Evolutionary conservation across 2,113 vertebrate genomes (phyloP).

Genomic region (Dicentrarchus labrax): DNA sequence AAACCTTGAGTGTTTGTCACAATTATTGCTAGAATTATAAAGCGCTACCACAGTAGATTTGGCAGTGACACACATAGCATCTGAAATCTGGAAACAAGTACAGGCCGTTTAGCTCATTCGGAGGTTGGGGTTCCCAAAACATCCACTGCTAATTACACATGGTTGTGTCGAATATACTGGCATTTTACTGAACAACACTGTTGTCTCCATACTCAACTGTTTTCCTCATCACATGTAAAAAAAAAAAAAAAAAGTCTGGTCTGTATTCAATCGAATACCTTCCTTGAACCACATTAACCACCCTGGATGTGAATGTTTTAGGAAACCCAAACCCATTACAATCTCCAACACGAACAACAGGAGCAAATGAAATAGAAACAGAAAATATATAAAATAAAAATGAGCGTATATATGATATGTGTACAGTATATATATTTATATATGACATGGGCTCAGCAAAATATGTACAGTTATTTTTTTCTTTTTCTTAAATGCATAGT

Average conservation of each 20-base stretch:
- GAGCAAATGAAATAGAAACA: constrained; percentile 62
- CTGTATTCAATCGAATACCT: neutral
- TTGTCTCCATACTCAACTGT: neutral
- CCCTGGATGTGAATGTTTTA: constrained; percentile 52
- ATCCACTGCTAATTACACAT: constrained; percentile 29
- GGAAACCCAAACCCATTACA: constrained; percentile 51
- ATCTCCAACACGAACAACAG: constrained; percentile 52
- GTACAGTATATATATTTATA: constrained; percentile 76
- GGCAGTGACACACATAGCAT: constrained; percentile 72
- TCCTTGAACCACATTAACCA: neutral
- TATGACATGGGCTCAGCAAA: constrained; percentile 82
- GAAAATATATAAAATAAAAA: constrained; percentile 73
- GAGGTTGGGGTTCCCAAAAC: constrained; percentile 58
- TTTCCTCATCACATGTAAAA: constrained; percentile 17
- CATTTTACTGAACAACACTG: constrained; percentile 25
- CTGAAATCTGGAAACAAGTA: constrained; percentile 48
- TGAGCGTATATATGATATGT: constrained; percentile 69
- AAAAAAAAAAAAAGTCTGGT: neutral
- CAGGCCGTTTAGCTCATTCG: constrained; percentile 30
- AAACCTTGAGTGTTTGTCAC: constrained; percentile 1
- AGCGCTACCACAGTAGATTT: constrained; percentile 56
- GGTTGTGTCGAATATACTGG: constrained; percentile 3
- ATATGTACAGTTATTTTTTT: constrained; percentile 80
- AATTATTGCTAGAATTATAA: constrained; percentile 70
- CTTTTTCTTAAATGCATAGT: constrained; percentile 85